Percentiles rank a stretch among this genome's conserved stretches.
Evolutionary conservation across 1,140 invertebrate species (phyloP).

Genomic region (Pentalonia nigronervosa): DNA sequence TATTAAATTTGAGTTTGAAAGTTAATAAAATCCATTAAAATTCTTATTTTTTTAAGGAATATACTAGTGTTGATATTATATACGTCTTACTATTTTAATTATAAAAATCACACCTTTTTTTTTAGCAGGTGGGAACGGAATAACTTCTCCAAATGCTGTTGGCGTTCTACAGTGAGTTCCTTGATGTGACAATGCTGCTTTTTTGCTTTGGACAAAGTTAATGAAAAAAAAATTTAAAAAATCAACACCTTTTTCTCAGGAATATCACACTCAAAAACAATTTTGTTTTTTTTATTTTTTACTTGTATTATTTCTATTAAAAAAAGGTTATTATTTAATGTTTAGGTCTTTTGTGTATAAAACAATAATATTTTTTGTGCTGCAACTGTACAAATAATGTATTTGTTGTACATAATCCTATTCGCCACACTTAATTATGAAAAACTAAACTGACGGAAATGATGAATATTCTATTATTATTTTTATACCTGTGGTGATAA

Average conservation of each 20-base stretch:
- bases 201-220: constrained; percentile 54
- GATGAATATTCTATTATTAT: constrained; percentile 22
- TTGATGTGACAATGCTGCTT: constrained; percentile 33
- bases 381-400: constrained; percentile 22
- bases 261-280: constrained; percentile 56
- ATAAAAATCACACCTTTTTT: background rate
- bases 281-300: constrained; percentile 56
- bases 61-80: background rate
- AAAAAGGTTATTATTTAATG: constrained; percentile 57
- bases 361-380: constrained; percentile 40
- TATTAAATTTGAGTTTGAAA: background rate
- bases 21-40: background rate
- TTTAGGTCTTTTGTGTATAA: constrained; percentile 57
- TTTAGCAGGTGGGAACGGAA: constrained; percentile 50
- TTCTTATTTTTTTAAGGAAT: background rate
- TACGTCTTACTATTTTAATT: background rate
- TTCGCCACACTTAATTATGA: background rate
- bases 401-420: constrained; percentile 41
- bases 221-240: constrained; percentile 33
- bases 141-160: constrained; percentile 55
- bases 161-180: constrained; percentile 56
- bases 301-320: constrained; percentile 58
- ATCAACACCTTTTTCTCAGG: constrained; percentile 51
- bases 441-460: constrained; percentile 20
- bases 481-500: constrained; percentile 12